Evolutionary conservation across 1,140 invertebrate genomes (phyloP), one percentile per base, ranked within the genome.

Genomic region (Drosophila persimilis): DNA sequence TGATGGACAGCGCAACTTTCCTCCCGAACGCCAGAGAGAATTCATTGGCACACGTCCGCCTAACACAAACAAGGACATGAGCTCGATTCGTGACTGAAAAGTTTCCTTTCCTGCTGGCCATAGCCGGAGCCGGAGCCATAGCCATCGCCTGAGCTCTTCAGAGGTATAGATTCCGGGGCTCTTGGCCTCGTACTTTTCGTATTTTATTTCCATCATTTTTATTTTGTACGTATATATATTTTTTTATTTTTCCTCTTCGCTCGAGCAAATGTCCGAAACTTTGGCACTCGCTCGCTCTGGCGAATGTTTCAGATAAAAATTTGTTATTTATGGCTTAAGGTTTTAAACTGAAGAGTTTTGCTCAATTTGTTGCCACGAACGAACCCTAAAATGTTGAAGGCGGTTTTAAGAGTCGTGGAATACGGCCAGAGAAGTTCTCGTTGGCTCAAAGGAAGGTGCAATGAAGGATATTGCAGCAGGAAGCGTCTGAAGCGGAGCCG

Each of bases 1-100:
- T 88, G 78, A 86, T 70, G 83, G 83, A 86, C 81, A 86, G 83
- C 73, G 44, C 71, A 85, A 79, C 55, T 80, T 85, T 79, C 62
- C 70, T 59, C 45, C 15, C 46, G 58, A 53, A 59, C 45, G 31
- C 76, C 56, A 58, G 62, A 78, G 31, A 79, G 60, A 62, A 88
- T 78, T 79, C 83, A 88, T 88, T 88, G 78, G 83, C 84, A 88
- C 83, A 88, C 83, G 83, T 88, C 73, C 83, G 75, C 72, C 83
- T 83, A 89, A 89, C 88, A 88, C 83, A 88, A 88, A 88, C 83
- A 88, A 88, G 83, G 83, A 89, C 79, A 88, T 88, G 83, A 88
- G 83, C 79, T 76, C 66, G 45, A 69, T 76, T 88, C 83, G 83
- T 88, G 83, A 88, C 83, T 88, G 83, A 79, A 83, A 88, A 63